phyloP scores from a whole-genome alignment of 2,797 vertebrate genomes.

The Notamacropus eugenii region DNA sequence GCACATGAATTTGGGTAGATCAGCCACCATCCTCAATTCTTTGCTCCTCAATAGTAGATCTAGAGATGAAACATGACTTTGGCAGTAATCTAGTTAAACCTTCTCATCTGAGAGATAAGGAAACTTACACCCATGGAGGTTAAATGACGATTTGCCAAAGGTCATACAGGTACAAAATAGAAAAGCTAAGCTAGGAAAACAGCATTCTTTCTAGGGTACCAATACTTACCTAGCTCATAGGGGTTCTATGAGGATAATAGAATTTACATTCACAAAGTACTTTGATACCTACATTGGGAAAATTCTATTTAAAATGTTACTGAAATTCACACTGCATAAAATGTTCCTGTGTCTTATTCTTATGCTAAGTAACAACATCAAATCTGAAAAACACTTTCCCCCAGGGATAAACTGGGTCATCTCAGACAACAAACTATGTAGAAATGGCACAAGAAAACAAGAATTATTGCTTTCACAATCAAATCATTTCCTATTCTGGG shows the following conservation, averaged over 20 bases:
- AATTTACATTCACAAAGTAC: not conserved
- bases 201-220: not conserved
- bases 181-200: not conserved
- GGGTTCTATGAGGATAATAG: not conserved
- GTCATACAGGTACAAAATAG: not conserved
- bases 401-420: constrained; percentile 47
- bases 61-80: not conserved
- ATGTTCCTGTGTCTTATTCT: constrained; percentile 53
- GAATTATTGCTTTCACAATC: not conserved
- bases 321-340: constrained; percentile 71
- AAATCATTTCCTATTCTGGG: not conserved
- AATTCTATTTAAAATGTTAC: not conserved
- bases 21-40: not conserved
- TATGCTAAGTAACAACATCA: constrained; percentile 41
- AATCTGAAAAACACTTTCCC: constrained; percentile 66
- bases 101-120: not conserved
- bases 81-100: not conserved
- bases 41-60: not conserved
- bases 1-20: not conserved
- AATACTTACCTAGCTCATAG: not conserved
- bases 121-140: not conserved
- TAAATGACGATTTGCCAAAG: not conserved
- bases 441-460: not conserved
- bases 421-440: constrained; percentile 25
- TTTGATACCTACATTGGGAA: constrained; percentile 16